Evolutionary conservation across 2,888 invertebrate genomes (phyloP), one percentile per base, ranked within the genome.

Genomic region (Toxonevra muliebris): DNA sequence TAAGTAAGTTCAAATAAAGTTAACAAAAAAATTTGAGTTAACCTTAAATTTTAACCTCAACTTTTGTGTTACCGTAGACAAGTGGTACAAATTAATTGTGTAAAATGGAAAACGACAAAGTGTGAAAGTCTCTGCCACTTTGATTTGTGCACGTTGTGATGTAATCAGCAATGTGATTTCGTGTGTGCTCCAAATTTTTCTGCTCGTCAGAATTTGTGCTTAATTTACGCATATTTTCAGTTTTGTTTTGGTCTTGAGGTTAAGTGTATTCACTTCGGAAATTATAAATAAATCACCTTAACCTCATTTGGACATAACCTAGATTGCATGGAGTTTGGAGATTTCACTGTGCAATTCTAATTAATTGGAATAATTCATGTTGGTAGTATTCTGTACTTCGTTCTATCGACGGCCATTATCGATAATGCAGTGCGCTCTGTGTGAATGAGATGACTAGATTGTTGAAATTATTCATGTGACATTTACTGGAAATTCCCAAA

Each of bases 241-340:
- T 48, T 48, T 48, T 48, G 48, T 48, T 48, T 48, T n/a, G 48
- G 48, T 48, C 30, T 30, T 48, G 12, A 48, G 64, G 62, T 55
- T 57, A 61, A 66, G 50, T 63, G 41, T 13, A 42, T 53, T 54
- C 60, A 62, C 57, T 67, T 68, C 76, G 79, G 76, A 30, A 30
- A 30, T 4, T 30, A 80, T 80, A 80, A 80, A 81, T 81, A 82
- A 79, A 77, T 72, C 62, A 68, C 70, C 79, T 79, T 79, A 79
- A 79, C 79, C 79, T 79, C 78, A 78, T 76, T 78, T 76, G 69
- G 69, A 72, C 77, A 77, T 76, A 76, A 76, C 74, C 75, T 78
- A 68, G 42, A 68, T 63, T 72, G 73, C 74, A 73, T 75, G 76
- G 75, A 75, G 76, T 74, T 77, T 76, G 79, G 76, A 77, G 74